These are phyloP conservation scores for Pelmatolapia mariae DNA, from an alignment of 2,113 vertebrate genomes.

Conservation along the genomic window DNA sequence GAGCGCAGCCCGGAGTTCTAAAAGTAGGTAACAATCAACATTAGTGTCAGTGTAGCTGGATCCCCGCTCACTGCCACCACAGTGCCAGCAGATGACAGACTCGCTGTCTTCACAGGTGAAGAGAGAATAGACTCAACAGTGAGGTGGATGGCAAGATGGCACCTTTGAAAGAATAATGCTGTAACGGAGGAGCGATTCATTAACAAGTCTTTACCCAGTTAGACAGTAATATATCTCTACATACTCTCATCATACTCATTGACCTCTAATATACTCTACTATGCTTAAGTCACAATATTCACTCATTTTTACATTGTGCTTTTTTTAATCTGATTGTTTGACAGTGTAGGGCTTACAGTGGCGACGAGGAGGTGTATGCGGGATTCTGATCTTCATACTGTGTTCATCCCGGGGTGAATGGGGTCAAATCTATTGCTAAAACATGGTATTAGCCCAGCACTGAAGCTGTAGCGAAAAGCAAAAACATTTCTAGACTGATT, in stretches of 20 bases:
- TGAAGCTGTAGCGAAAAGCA: neutral
- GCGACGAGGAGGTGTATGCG: neutral
- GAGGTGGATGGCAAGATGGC: conserved; percentile 12
- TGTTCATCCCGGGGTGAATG: neutral
- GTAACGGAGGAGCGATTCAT: conserved; percentile 5
- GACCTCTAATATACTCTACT: neutral
- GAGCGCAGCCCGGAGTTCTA: conserved; percentile 20
- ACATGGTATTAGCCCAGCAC: neutral
- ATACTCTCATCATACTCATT: conserved; percentile 22
- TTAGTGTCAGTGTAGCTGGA: conserved; percentile 19
- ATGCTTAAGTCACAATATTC: conserved; percentile 48
- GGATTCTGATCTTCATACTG: neutral
- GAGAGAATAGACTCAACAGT: neutral
- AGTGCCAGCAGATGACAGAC: neutral
- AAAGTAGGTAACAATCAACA: neutral
- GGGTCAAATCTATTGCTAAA: neutral
- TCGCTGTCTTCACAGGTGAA: neutral
- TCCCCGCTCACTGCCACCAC: neutral
- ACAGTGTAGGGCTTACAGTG: neutral
- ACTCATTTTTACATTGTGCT: conserved; percentile 67
- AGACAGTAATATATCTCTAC: conserved; percentile 25
- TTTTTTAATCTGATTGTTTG: conserved; percentile 46
- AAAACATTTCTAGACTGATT: neutral
- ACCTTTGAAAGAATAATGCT: conserved; percentile 11
- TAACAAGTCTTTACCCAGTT: conserved; percentile 13